phyloP scores from a whole-genome alignment of 2,113 vertebrate species.

The Buteo buteo region DNA sequence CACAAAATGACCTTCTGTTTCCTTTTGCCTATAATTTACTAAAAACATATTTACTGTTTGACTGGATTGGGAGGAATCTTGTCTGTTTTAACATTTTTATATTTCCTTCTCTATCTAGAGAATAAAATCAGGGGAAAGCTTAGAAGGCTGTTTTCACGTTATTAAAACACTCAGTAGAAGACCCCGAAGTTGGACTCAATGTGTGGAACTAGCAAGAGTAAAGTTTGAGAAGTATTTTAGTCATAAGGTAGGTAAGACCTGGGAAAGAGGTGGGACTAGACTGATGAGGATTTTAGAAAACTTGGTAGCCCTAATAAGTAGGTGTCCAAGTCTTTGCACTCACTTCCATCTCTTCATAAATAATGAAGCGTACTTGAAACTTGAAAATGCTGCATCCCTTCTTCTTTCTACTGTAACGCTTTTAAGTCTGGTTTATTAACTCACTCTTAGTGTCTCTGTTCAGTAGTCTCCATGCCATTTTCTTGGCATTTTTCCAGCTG shows the following conservation, averaged over 20 bases:
- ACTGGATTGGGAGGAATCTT: background rate
- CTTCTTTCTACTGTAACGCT: background rate
- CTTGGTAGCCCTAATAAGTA: background rate
- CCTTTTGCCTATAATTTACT: background rate
- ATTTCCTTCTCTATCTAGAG: conserved; percentile 76
- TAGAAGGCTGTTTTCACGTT: conserved; percentile 95
- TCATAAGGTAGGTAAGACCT: conserved; percentile 83
- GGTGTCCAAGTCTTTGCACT: background rate
- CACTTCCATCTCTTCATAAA: background rate
- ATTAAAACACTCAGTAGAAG: conserved; percentile 91
- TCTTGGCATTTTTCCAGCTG: background rate
- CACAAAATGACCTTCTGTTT: background rate
- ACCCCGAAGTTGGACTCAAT: conserved; percentile 88
- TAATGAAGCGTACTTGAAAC: background rate
- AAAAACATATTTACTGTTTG: background rate
- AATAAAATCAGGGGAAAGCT: conserved; percentile 88
- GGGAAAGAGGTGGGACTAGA: background rate
- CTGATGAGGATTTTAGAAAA: background rate
- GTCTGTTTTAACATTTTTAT: background rate
- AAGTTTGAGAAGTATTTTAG: conserved; percentile 99
- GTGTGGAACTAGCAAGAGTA: conserved; percentile 86
- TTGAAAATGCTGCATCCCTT: background rate
- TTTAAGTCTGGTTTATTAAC: background rate
- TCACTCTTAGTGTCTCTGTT: background rate
- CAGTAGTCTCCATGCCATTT: background rate